Evolutionary conservation across 2,888 invertebrate genomes (phyloP).

Genomic region (Macaria notata): DNA sequence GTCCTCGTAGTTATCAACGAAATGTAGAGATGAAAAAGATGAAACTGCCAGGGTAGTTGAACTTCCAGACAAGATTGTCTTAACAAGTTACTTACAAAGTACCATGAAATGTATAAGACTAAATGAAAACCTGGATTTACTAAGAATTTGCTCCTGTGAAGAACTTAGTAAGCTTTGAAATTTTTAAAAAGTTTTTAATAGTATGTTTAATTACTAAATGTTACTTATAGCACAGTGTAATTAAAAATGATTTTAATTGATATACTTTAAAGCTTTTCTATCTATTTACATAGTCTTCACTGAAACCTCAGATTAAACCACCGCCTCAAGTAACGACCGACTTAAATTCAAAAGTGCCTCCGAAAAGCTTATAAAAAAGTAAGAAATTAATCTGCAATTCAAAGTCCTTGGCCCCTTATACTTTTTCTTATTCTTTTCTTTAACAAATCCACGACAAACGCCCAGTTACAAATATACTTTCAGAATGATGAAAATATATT

Average conservation of each 20-base stretch:
- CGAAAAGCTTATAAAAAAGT: conserved; percentile 66
- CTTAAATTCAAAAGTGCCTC: conserved; percentile 60
- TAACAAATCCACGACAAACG: conserved; percentile 49
- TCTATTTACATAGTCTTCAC: too few species aligned
- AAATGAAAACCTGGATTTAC: conserved; percentile 10
- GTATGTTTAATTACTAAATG: too few species aligned
- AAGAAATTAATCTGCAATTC: conserved; percentile 73
- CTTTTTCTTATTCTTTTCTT: conserved; percentile 50
- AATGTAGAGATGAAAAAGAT: conserved; percentile 30
- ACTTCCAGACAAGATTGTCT: conserved; percentile 22
- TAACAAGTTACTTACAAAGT: conserved; percentile 13
- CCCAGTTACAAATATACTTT: conserved; percentile 32
- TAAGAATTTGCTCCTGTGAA: too few species aligned
- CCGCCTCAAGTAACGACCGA: conserved; percentile 51
- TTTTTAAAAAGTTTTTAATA: too few species aligned
- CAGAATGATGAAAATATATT: conserved; percentile 30
- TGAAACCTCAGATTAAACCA: conserved; percentile 46
- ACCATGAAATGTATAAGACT: conserved; percentile 10
- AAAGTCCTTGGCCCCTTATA: conserved; percentile 60
- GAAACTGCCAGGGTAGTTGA: conserved; percentile 24
- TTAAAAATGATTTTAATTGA: too few species aligned
- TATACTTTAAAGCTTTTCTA: too few species aligned
- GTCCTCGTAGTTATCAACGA: conserved; percentile 17
- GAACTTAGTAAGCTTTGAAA: too few species aligned
- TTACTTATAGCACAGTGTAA: too few species aligned